Evolutionary conservation across 2,113 vertebrate genomes (phyloP).

Genomic region (Eolophus roseicapilla): DNA sequence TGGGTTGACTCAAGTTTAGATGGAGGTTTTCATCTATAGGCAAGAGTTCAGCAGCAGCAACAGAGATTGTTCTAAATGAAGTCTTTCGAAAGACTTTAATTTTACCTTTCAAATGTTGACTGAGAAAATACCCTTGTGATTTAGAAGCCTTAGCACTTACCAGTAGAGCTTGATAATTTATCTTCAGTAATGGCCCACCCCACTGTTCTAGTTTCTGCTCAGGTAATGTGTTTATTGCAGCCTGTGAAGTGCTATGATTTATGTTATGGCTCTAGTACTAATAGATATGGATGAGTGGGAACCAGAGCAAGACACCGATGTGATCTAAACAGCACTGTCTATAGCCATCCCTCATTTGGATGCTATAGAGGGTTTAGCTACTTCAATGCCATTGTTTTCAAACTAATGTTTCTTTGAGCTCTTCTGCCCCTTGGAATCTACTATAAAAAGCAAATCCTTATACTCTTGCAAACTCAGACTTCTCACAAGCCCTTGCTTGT

Average conservation of each 20-base stretch:
- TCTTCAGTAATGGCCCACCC: not conserved
- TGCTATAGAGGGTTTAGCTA: accelerated
- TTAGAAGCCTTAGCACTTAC: not conserved
- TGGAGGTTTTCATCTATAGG: not conserved
- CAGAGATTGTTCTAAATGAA: not conserved
- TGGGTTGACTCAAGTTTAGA: not conserved
- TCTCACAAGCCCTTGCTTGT: too few relatives aligned
- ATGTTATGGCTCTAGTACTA: not conserved
- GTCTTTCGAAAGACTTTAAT: not conserved
- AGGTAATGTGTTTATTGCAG: not conserved
- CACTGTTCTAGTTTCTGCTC: not conserved
- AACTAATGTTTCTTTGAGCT: not conserved
- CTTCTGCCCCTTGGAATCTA: not conserved
- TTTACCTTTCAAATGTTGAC: not conserved
- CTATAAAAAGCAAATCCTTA: not conserved
- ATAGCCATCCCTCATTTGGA: not conserved
- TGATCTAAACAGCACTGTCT: not conserved
- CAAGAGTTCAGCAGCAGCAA: not conserved
- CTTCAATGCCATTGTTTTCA: not conserved
- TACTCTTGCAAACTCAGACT: not conserved
- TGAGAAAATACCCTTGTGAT: not conserved
- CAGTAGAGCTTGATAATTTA: not conserved
- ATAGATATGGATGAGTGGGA: not conserved
- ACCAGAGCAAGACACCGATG: not conserved
- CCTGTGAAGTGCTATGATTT: not conserved